Conservation (phyloP, 2,888 invertebrate genomes). For the Chrysina gloriosa region DNA sequence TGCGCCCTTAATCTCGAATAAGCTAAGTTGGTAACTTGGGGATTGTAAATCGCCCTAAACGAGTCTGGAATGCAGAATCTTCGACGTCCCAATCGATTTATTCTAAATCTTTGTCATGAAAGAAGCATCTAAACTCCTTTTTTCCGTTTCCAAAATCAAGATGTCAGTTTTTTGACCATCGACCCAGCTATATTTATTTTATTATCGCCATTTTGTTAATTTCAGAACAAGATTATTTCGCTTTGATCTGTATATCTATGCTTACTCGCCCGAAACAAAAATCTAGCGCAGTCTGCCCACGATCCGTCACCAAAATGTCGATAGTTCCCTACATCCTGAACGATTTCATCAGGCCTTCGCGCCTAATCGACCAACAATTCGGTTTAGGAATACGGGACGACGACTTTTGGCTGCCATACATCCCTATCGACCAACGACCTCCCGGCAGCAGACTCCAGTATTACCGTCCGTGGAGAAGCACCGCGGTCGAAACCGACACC, state of each 20-base stretch:
- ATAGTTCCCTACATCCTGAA: constrained; percentile 21
- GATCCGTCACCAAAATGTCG: constrained; percentile 9
- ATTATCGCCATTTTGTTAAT: too few species aligned
- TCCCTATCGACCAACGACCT: background rate
- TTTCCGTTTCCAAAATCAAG: too few species aligned
- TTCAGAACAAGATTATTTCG: too few species aligned
- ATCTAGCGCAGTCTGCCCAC: background rate
- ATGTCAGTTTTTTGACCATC: too few species aligned
- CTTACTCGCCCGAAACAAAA: background rate
- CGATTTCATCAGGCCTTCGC: constrained; percentile 13
- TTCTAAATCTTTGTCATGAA: too few species aligned
- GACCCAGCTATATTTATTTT: too few species aligned
- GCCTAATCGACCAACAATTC: constrained; percentile 5
- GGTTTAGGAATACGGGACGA: constrained; percentile 4
- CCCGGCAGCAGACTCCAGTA: background rate
- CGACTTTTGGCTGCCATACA: constrained; percentile 13
- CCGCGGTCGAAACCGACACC: background rate
- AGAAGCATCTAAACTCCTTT: too few species aligned
- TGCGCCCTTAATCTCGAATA: too few species aligned
- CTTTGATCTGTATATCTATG: constrained; percentile 3
- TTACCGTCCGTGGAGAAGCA: constrained; percentile 12
- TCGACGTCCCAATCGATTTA: too few species aligned
- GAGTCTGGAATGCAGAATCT: too few species aligned
- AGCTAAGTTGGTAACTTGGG: too few species aligned
- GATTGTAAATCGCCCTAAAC: too few species aligned